Conservation (phyloP, 2,888 invertebrate species). For the Capitulum mitella region DNA sequence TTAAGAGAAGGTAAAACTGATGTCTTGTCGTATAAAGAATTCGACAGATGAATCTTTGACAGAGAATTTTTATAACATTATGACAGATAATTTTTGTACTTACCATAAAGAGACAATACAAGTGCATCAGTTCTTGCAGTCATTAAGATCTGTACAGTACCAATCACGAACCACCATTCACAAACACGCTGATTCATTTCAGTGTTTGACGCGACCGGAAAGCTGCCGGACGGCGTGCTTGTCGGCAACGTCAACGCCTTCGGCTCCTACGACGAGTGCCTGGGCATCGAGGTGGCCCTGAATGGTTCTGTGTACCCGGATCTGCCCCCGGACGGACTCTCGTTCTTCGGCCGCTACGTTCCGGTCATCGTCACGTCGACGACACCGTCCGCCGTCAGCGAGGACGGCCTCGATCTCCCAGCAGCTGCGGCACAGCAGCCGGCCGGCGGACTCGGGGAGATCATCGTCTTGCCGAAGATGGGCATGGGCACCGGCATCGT, state of each 20-base stretch:
- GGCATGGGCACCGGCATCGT: background rate
- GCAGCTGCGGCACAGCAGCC: background rate
- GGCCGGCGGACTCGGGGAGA: too few species aligned
- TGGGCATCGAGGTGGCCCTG: background rate
- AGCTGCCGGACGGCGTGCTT: slow-evolving; percentile 31
- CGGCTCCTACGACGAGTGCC: slow-evolving; percentile 31
- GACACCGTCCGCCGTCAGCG: background rate
- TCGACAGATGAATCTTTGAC: too few species aligned
- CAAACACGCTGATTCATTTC: too few species aligned
- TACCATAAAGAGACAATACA: too few species aligned
- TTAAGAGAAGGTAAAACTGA: too few species aligned
- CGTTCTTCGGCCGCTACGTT: background rate
- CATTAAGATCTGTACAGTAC: too few species aligned
- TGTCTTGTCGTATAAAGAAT: too few species aligned
- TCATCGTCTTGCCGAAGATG: background rate
- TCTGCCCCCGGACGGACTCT: background rate
- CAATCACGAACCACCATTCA: too few species aligned
- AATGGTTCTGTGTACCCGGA: background rate
- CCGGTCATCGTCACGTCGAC: background rate
- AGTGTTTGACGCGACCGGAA: slow-evolving; percentile 34
- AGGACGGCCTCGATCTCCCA: background rate
- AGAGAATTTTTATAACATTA: too few species aligned
- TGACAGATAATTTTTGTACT: too few species aligned
- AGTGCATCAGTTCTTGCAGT: too few species aligned
- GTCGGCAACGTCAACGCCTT: slow-evolving; percentile 30